Evolutionary conservation across 2,113 vertebrate genomes (phyloP).

Genomic region (Takifugu bimaculatus): DNA sequence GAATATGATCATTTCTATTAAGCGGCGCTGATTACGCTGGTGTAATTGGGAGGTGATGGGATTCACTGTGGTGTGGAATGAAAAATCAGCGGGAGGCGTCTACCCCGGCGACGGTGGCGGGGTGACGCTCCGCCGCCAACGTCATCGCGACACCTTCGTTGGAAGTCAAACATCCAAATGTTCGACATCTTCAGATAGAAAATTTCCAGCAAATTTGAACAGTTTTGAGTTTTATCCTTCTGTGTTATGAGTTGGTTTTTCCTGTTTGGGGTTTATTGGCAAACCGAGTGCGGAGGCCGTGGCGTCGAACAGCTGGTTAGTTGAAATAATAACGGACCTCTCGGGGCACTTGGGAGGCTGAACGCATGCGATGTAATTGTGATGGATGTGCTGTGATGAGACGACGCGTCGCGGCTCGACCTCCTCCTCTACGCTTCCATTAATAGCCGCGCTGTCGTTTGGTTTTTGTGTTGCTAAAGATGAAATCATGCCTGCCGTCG

Average conservation of each 20-base stretch:
- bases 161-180: no score
- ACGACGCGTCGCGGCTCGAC: conserved; percentile 4
- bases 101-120: no score
- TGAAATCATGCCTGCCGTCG: conserved; percentile 33
- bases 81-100: conserved; percentile 37
- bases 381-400: conserved; percentile 3
- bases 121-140: no score
- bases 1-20: conserved; percentile 63
- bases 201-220: no score
- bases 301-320: neutral
- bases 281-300: neutral
- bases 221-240: no score
- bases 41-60: conserved; percentile 59
- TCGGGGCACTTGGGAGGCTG: neutral
- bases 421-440: conserved; percentile 2
- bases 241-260: no score
- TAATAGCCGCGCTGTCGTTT: neutral
- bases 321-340: neutral
- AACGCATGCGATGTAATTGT: conserved; percentile 4
- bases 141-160: no score
- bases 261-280: no score
- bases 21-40: conserved; percentile 50
- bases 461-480: neutral
- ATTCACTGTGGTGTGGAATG: conserved; percentile 51
- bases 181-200: no score